Evolutionary conservation across 2,113 vertebrate genomes (phyloP), one percentile per base, ranked within the genome.

Genomic region (Callorhinus ursinus): DNA sequence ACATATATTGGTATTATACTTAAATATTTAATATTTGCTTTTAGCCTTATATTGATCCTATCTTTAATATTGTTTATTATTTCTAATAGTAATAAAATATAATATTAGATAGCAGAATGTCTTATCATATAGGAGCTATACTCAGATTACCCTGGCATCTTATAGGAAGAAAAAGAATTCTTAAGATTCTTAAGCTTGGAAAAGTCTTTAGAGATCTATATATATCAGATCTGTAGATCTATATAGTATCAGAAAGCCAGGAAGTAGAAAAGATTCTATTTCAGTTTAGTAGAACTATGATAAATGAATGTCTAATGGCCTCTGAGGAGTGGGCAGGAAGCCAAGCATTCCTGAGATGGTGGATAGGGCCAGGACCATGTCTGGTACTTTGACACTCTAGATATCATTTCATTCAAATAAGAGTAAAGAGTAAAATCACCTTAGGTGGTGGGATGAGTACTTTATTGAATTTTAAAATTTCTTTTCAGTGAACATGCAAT

Each of bases 161-260:
- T 82, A 3, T 33, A 80, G 71, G 57, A 80, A 85, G n/a, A 72
- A 93, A 79, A 93, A 71, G 6, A 63, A 79, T 89, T 89, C 15
- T 94, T 69, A 59, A 94, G 49, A 94, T 82, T 82, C 36, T 88
- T 79, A 88, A 80, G 39, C 49, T 92, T 77, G 22, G 59, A 83
- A 92, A 83, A 71, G 51, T 9, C 22, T 88, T 83, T 84, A 79
- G 53, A 69, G 42, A 80, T 77, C 33, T 51, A 51, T 33, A 67
- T 46, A 46, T 46, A 46, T 46, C 46, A 46, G 46, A 46, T 46
- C 46, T 46, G 7, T 46, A 69, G 42, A 85, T 77, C 26, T 51
- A 59, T 33, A 76, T 51, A 84, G 46, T 79, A 9, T 85, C 39
- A 63, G 71, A 88, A 69, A 92, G 7, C 22, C 18, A 80, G 61